A percentile compares a stretch with the other conserved stretches of the same genome.
phyloP scores from a whole-genome alignment of 2,888 invertebrate species.

The Theodoxus fluviatilis region DNA sequence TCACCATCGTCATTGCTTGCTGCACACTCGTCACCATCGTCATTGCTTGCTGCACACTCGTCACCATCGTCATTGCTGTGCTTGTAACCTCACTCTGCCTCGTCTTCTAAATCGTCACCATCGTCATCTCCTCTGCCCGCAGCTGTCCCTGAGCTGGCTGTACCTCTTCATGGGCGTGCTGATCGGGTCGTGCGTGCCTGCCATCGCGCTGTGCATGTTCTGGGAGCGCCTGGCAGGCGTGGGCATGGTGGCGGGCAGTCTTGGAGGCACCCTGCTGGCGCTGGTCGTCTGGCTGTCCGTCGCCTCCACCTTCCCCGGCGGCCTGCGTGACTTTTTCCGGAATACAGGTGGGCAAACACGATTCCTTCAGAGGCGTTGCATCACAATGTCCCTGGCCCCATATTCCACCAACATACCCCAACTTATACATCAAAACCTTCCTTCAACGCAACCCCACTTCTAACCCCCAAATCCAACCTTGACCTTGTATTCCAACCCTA shows the following conservation, averaged over 20 bases:
- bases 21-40: neutral
- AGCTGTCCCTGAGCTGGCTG: conserved; percentile 62
- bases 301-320: conserved; percentile 56
- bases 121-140: too few relatives aligned
- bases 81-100: too few relatives aligned
- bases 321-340: conserved; percentile 49
- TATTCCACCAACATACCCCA: too few relatives aligned
- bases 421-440: too few relatives aligned
- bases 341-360: conserved; percentile 45
- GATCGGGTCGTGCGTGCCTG: conserved; percentile 64
- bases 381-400: too few relatives aligned
- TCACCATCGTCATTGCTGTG: too few relatives aligned
- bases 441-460: too few relatives aligned
- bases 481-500: too few relatives aligned
- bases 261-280: conserved; percentile 57
- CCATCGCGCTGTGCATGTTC: conserved; percentile 60
- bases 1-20: neutral
- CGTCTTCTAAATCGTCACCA: too few relatives aligned
- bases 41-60: neutral
- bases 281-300: conserved; percentile 60
- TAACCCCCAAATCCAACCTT: too few relatives aligned
- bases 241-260: conserved; percentile 61
- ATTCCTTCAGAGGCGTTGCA: neutral
- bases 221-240: conserved; percentile 61
- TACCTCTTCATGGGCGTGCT: conserved; percentile 65